Evolutionary conservation across 2,113 vertebrate species (phyloP), one percentile per base, ranked within the genome.

Genomic region (Rhinoptilus africanus): DNA sequence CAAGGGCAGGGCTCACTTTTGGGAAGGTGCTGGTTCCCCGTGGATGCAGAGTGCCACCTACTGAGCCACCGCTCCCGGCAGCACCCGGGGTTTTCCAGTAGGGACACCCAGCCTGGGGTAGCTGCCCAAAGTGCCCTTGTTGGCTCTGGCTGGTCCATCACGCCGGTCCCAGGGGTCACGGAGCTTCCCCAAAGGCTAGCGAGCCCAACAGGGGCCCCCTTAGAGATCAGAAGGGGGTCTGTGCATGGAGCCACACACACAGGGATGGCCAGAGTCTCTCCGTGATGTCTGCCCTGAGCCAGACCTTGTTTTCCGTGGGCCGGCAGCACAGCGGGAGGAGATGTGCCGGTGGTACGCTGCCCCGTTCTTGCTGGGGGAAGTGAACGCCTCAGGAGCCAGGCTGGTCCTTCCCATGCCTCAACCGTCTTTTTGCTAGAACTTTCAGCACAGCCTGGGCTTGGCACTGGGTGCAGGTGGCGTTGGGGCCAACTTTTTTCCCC

Each of bases 41-140:
- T 93, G 89, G 96, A 77, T 88, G 81, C 93, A 96, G 95, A 95
- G 92, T 97, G 95, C 96, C 96, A 95, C 92, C 96, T 97, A 92
- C 95, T 97, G 96, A 97, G 93, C 47, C 94, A 85, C 89, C 0
- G 2, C 77, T 89, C 63, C 91, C 3, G 0, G 60, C 79, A 63
- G 75, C 79, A 60, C 62, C 56, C 0, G 10, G 66, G 69, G 17
- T 63, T 76, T 63, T 27, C 60, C 2, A 0, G 28, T 51, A 59
- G 30, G 30, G 32, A 77, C 66, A 59, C 14, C 19, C 37, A 8
- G 28, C 23, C 73, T 34, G 73, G 24, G 64, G 41, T 68, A 83
- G 71, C 79, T 67, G 51, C 81, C 47, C 8, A 1, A 7, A 23
- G 37, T 23, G 23, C 35, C 76, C 51, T 32, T 57, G 47, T 6